These are phyloP conservation scores for Catocala fraxini DNA, from an alignment of 2,888 invertebrate genomes.

Conservation along the genomic window DNA sequence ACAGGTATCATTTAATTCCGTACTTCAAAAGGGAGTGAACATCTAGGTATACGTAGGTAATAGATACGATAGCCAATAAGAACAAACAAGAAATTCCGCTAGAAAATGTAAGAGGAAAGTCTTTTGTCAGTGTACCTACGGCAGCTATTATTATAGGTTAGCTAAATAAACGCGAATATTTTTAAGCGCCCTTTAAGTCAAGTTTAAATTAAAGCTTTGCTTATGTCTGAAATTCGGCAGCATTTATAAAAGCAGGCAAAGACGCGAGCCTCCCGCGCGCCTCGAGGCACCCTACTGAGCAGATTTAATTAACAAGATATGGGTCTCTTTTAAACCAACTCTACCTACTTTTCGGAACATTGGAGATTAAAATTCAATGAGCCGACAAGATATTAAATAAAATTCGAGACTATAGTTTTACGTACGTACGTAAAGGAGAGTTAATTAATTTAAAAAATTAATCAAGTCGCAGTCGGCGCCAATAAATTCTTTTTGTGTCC, in stretches of 20 bases:
- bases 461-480: slow-evolving; percentile 45
- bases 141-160: slow-evolving; percentile 51
- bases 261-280: slow-evolving; percentile 71
- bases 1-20: slow-evolving; percentile 40
- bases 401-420: slow-evolving; percentile 65
- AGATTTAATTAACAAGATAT: slow-evolving; percentile 88
- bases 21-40: slow-evolving; percentile 28
- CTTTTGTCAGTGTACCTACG: slow-evolving; percentile 59
- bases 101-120: slow-evolving; percentile 50
- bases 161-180: slow-evolving; percentile 67
- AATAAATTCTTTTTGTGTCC: slow-evolving; percentile 56
- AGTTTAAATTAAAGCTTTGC: slow-evolving; percentile 82
- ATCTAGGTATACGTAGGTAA: slow-evolving; percentile 22
- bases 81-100: slow-evolving; percentile 27
- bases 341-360: slow-evolving; percentile 82
- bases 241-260: slow-evolving; percentile 72
- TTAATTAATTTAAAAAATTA: slow-evolving; percentile 57
- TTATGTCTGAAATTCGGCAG: slow-evolving; percentile 82
- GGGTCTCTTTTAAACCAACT: slow-evolving; percentile 84
- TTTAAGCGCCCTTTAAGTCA: slow-evolving; percentile 72
- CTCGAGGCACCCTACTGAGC: slow-evolving; percentile 79
- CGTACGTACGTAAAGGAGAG: slow-evolving; percentile 46
- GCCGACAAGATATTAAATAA: slow-evolving; percentile 75
- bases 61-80: slow-evolving; percentile 26
- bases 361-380: slow-evolving; percentile 83